A percentile compares a stretch with the other conserved stretches of the same genome.
phyloP scores from a whole-genome alignment of 2,113 vertebrate genomes.

The Leptocoma aspasia region DNA sequence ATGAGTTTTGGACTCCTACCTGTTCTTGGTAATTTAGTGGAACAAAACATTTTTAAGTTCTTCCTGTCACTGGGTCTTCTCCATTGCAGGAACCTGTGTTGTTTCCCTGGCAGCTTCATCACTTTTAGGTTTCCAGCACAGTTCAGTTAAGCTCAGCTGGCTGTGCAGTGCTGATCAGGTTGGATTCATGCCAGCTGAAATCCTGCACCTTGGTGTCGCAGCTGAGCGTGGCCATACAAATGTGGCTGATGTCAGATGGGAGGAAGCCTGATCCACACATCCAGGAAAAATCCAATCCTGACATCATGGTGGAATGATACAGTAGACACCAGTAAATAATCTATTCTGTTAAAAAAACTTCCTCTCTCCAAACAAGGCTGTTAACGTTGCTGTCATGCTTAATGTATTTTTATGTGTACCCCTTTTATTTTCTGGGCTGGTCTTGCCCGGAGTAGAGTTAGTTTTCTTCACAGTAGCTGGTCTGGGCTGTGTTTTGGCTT shows the following conservation, averaged over 20 bases:
- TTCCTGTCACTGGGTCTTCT: not conserved
- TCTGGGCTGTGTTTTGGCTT: not conserved
- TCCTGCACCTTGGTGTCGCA: not conserved
- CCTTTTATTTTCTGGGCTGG: conserved; percentile 14
- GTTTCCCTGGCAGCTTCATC: not conserved
- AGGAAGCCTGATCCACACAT: not conserved
- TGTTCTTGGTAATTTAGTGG: not conserved
- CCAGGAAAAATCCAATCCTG: not conserved
- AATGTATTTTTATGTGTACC: conserved; percentile 51
- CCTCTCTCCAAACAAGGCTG: not conserved
- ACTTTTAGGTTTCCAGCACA: not conserved
- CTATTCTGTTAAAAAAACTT: not conserved
- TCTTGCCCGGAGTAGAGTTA: not conserved
- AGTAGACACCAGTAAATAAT: not conserved
- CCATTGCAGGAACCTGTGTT: not conserved
- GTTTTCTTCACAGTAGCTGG: not conserved
- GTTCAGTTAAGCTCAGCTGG: not conserved
- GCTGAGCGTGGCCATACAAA: not conserved
- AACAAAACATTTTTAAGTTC: not conserved
- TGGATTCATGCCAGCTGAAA: not conserved
- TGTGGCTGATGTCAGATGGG: not conserved
- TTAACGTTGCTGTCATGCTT: conserved; percentile 43
- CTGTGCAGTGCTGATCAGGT: not conserved
- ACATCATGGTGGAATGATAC: not conserved
- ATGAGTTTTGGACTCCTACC: conserved; percentile 25